Base-by-base conservation (phyloP, 2,113 vertebrate species). In the Gyps fulvus region DNA sequence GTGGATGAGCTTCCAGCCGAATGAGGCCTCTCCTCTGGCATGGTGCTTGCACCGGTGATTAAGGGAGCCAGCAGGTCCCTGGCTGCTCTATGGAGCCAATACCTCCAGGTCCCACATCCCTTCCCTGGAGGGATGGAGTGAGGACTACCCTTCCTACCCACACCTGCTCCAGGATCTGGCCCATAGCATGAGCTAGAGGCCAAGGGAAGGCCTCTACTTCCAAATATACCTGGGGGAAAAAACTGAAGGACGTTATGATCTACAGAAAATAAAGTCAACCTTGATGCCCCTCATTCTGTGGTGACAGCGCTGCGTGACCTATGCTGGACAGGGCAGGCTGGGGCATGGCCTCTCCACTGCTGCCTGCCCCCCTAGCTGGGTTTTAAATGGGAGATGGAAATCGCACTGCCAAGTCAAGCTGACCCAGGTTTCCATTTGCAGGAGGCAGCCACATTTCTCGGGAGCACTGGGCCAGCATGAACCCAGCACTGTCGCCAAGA, bases 401-500 rank as follows among this genome's bases (percentile, higher is more conserved):
- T 18, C 4, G 0, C 1, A 4, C 22, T 65, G 49, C 19, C 65
- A 54, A 74, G 71, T 72, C 54, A 79, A 91, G 79, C 17, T 2
- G 10, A 31, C 36, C 49, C 65, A 42, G 7, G 58, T 77, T 96
- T 94, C 89, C 69, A 69, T 79, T 90, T 73, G 81, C 82, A 94
- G 42, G 58, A 90, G 73, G 65, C n/a, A 96, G 87, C 6, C 38
- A 0, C 58, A 21, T 87, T 94, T 89, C 87, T 95, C 0, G 0
- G 65, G 89, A 90, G 84, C 16, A 6, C 17, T 2, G 22, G 73
- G 91, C 55, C 93, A 93, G 77, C 18, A 2, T 74, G 81, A 94
- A 63, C 57, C 20, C 66, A 71, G 76, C 6, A 6, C n/a, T 1
- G 20, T n/a, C 2, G 87, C 97, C 97, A 97, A 96, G 91, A 95